These are phyloP conservation scores for Philotrypesis tridentata DNA, from an alignment of 1,140 invertebrate species.

Conservation along the genomic window DNA sequence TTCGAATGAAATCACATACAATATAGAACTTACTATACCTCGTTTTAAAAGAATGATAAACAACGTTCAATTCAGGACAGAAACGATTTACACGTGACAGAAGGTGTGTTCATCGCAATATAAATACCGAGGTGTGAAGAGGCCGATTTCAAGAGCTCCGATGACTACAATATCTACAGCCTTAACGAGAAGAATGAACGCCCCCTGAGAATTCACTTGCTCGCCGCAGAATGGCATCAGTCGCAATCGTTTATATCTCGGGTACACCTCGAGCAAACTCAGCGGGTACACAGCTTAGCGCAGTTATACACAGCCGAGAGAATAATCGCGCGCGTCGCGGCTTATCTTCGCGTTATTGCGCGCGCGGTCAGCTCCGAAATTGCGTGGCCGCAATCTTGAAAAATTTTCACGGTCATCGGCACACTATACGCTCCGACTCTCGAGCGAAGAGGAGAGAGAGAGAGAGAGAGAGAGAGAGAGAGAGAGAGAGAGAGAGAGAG, in stretches of 20 bases:
- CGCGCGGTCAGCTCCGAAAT: not conserved
- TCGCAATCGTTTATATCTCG: conserved; percentile 1
- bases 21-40: too few species aligned
- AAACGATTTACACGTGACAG: not conserved
- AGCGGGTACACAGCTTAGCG: not conserved
- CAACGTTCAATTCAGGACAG: too few species aligned
- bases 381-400: conserved; percentile 6
- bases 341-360: not conserved
- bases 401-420: conserved; percentile 48
- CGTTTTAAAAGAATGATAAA: too few species aligned
- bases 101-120: conserved; percentile 7
- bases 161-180: not conserved
- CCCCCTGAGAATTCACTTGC: not conserved
- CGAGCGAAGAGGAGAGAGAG: too few species aligned
- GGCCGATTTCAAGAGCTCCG: not conserved
- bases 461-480: too few species aligned
- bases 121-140: not conserved
- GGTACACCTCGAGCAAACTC: not conserved
- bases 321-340: not conserved
- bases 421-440: not conserved
- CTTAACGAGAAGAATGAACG: conserved; percentile 30
- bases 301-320: not conserved
- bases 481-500: not conserved
- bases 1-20: too few species aligned
- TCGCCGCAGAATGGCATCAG: not conserved